Conservation (phyloP, 2,113 vertebrate species). For the rat (Rattus norvegicus) region DNA sequence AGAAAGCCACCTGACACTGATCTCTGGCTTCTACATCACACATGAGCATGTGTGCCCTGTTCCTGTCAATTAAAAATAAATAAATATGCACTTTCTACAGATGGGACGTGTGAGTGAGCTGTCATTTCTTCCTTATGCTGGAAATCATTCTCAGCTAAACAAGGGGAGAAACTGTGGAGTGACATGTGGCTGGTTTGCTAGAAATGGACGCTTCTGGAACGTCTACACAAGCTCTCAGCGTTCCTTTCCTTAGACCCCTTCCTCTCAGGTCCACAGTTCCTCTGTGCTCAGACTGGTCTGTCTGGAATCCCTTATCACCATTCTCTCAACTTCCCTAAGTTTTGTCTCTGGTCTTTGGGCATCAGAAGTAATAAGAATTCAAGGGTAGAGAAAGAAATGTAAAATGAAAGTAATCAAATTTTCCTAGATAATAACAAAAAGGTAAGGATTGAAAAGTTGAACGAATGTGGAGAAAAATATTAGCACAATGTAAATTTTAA, state of each 20-base stretch:
- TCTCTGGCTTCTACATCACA: too few species aligned
- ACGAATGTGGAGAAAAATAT: slow-evolving; percentile 32
- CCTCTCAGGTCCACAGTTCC: neutral
- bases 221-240: neutral
- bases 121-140: neutral
- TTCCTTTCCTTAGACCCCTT: slow-evolving; percentile 12
- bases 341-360: slow-evolving; percentile 35
- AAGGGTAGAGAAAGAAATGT: slow-evolving; percentile 31
- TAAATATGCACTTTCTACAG: neutral
- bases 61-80: neutral
- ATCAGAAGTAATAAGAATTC: slow-evolving; percentile 26
- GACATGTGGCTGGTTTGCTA: neutral
- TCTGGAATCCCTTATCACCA: neutral
- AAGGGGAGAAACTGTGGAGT: neutral
- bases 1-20: neutral
- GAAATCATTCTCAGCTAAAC: neutral
- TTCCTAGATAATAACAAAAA: slow-evolving; percentile 41
- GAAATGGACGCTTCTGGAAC: slow-evolving; percentile 1
- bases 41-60: neutral
- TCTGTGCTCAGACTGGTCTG: neutral
- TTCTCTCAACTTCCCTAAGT: slow-evolving; percentile 25
- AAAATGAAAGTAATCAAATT: slow-evolving; percentile 55
- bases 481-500: neutral
- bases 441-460: neutral
- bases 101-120: neutral